These are phyloP conservation scores for Nephila pilipes DNA, from an alignment of 1,140 invertebrate species.

Conservation along the genomic window DNA sequence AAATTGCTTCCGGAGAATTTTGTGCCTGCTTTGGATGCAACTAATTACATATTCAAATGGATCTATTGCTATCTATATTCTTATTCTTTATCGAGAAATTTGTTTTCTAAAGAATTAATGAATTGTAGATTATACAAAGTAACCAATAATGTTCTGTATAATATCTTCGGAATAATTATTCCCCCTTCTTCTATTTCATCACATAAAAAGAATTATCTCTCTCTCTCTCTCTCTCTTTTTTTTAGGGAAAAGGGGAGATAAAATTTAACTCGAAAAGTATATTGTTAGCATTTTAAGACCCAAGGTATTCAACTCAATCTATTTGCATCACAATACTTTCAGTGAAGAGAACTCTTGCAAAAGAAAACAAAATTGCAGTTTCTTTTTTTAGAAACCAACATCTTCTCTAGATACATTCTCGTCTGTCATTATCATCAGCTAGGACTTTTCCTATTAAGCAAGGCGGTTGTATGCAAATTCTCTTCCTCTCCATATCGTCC, in stretches of 20 bases:
- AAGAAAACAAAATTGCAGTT: constrained; percentile 19
- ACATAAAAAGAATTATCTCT: not conserved
- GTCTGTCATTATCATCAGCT: constrained; percentile 39
- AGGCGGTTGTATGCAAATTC: constrained; percentile 42
- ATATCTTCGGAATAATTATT: not conserved
- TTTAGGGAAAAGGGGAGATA: not conserved
- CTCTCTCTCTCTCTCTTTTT: not conserved
- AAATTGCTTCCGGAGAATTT: no score
- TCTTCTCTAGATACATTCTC: not conserved
- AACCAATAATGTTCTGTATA: not conserved
- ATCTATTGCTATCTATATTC: not conserved
- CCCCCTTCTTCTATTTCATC: no score
- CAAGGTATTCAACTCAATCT: constrained; percentile 30
- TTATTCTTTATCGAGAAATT: not conserved
- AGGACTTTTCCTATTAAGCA: constrained; percentile 32
- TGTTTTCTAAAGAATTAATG: not conserved
- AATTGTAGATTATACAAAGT: not conserved
- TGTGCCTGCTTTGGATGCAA: no score
- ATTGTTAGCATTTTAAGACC: constrained; percentile 22
- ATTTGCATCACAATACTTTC: constrained; percentile 29
- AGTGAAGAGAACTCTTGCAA: not conserved
- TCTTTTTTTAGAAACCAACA: not conserved
- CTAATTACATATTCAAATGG: not conserved
- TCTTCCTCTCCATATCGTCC: not conserved
- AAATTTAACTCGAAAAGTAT: constrained; percentile 6